Conservation (phyloP, 2,888 invertebrate species). For the Crepidodera aurea region DNA sequence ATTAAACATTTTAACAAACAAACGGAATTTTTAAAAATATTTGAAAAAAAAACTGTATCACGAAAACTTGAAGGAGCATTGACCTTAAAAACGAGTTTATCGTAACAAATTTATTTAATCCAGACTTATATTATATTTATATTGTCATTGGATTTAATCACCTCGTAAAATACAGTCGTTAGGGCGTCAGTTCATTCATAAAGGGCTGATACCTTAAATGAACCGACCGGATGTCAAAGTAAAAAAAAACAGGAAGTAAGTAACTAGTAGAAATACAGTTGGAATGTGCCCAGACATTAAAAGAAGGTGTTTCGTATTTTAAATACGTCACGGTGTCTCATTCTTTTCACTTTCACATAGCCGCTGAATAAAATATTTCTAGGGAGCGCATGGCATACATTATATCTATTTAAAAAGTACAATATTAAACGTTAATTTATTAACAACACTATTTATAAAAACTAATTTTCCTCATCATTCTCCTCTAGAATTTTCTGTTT, state of each 20-base stretch:
- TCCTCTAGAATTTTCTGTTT: too few species aligned
- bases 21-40: too few species aligned
- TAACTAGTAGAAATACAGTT: conserved; percentile 17
- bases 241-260: conserved; percentile 11
- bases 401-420: too few species aligned
- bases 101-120: too few species aligned
- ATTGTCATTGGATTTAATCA: neutral
- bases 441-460: too few species aligned
- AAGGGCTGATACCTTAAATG: neutral
- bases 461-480: too few species aligned
- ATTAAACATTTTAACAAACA: too few species aligned
- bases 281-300: conserved; percentile 7
- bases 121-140: too few species aligned
- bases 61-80: too few species aligned
- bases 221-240: conserved; percentile 2
- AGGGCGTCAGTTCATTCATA: neutral
- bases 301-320: conserved; percentile 16
- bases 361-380: neutral
- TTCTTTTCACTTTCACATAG: neutral
- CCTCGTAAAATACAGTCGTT: neutral
- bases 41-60: too few species aligned
- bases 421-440: too few species aligned
- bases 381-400: neutral
- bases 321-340: neutral
- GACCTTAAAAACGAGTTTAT: too few species aligned